Conservation (phyloP, 2,888 invertebrate genomes). For the Drosophila neotestacea region DNA sequence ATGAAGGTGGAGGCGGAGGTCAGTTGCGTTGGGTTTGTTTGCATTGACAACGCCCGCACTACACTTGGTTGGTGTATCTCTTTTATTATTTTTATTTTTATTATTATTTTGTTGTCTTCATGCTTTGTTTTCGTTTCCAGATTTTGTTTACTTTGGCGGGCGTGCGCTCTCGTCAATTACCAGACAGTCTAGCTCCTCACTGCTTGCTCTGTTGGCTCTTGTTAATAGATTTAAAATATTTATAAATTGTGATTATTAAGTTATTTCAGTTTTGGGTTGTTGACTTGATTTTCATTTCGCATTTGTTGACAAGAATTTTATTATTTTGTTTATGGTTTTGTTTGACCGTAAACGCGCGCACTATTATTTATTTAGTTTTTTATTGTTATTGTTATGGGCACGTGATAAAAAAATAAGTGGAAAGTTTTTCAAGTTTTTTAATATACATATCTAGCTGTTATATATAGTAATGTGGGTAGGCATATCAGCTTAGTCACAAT, state of each 20-base stretch:
- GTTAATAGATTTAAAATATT: conserved; percentile 40
- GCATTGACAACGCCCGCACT: conserved; percentile 48
- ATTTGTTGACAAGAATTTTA: conserved; percentile 29
- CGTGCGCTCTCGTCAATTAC: conserved; percentile 53
- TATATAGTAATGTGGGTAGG: conserved; percentile 11
- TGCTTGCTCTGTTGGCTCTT: conserved; percentile 5
- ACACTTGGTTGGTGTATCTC: conserved; percentile 14
- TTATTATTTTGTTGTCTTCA: conserved; percentile 9
- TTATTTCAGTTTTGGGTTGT: conserved; percentile 31
- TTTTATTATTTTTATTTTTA: conserved; percentile 8
- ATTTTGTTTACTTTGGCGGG: conserved; percentile 54
- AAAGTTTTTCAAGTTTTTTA: conserved; percentile 20
- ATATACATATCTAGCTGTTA: background rate
- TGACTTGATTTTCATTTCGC: conserved; percentile 13
- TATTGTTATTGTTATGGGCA: conserved; percentile 20
- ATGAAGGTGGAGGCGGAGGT: conserved; percentile 54
- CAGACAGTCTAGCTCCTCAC: conserved; percentile 13
- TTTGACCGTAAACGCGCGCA: conserved; percentile 1
- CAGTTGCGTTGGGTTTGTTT: conserved; percentile 54
- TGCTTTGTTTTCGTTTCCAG: conserved; percentile 31
- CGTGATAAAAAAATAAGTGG: conserved; percentile 16
- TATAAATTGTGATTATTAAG: conserved; percentile 44
- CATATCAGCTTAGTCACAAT: conserved; percentile 23
- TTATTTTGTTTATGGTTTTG: conserved; percentile 32
- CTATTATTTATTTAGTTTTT: conserved; percentile 4